phyloP scores from a whole-genome alignment of 23 tunicate species.

The Diplosoma virens region DNA sequence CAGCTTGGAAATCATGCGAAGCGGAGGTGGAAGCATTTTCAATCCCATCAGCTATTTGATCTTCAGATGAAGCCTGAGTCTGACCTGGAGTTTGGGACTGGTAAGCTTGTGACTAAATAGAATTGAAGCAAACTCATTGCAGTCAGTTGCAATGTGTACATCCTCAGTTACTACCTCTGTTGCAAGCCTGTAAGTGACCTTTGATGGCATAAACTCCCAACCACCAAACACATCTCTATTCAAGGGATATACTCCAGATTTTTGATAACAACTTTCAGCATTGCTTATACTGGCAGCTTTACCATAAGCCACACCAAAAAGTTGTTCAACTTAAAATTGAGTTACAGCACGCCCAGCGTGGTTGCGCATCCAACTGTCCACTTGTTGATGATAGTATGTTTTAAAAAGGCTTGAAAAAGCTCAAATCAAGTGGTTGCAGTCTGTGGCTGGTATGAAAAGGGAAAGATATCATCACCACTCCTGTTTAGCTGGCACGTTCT shows the following conservation, averaged over 20 bases:
- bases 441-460: conserved; percentile 39
- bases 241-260: conserved; percentile 24
- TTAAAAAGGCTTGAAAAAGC: conserved; percentile 36
- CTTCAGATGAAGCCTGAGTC: too few relatives aligned
- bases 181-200: conserved; percentile 13
- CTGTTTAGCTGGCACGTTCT: conserved; percentile 5
- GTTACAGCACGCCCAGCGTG: conserved; percentile 32
- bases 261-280: conserved; percentile 34
- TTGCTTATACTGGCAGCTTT: conserved; percentile 30
- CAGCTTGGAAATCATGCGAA: too few relatives aligned
- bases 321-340: background rate
- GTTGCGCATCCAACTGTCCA: conserved; percentile 31
- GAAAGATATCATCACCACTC: conserved; percentile 29
- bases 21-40: too few relatives aligned
- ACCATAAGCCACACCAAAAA: conserved; percentile 44
- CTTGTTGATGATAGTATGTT: conserved; percentile 18
- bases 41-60: too few relatives aligned
- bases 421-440: conserved; percentile 32
- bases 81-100: too few relatives aligned
- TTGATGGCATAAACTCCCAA: conserved; percentile 1
- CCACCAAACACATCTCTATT: conserved; percentile 11
- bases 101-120: too few relatives aligned
- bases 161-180: too few relatives aligned
- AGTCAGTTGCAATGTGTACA: too few relatives aligned
- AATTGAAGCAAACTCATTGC: too few relatives aligned